Conservation (phyloP, 2,888 invertebrate species). For the Zootermopsis nevadensis region DNA sequence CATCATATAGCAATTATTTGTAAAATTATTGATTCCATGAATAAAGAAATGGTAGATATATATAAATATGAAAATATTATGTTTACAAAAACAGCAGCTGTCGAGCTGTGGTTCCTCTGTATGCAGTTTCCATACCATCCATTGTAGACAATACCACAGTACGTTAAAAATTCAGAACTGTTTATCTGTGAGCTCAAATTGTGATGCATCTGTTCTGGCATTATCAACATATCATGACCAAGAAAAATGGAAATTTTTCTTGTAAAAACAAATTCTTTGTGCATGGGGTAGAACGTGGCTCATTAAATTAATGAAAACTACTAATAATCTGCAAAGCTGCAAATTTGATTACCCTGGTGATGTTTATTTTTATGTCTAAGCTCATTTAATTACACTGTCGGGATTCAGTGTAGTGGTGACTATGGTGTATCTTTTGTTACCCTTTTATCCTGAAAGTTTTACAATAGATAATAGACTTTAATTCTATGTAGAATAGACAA, state of each 20-base stretch:
- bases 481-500: background rate
- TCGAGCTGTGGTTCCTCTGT: conserved; percentile 35
- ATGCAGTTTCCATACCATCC: background rate
- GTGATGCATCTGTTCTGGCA: too few relatives aligned
- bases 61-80: background rate
- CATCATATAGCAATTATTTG: background rate
- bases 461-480: background rate
- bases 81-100: background rate
- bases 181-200: too few relatives aligned
- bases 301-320: too few relatives aligned
- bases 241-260: too few relatives aligned
- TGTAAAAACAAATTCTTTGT: too few relatives aligned
- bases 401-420: background rate
- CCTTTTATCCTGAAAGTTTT: background rate
- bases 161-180: too few relatives aligned
- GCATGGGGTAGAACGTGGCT: too few relatives aligned
- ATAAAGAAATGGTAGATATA: conserved; percentile 30
- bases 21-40: conserved; percentile 37
- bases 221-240: too few relatives aligned
- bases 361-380: background rate
- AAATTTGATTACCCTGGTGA: too few relatives aligned
- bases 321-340: too few relatives aligned
- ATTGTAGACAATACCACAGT: too few relatives aligned
- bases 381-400: background rate
- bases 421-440: background rate